Percentiles rank a stretch among this genome's conserved stretches.
phyloP scores from a whole-genome alignment of 1,140 invertebrate genomes.

The Dinoponera quadriceps region DNA sequence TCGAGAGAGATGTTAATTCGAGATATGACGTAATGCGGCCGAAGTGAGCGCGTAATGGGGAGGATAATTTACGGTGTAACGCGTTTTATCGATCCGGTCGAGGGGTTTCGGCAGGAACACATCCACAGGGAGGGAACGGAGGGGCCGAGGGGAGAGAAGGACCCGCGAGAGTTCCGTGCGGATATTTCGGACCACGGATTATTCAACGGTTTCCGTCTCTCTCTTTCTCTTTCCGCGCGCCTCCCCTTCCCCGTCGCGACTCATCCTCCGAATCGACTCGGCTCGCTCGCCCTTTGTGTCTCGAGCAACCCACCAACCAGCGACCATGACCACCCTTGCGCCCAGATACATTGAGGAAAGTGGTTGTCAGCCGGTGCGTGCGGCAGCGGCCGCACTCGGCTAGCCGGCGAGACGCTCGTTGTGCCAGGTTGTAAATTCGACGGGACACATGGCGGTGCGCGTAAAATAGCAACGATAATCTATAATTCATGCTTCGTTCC shows the following conservation, averaged over 20 bases:
- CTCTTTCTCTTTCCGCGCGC: neutral
- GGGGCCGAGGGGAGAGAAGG: neutral
- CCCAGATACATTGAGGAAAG: conserved; percentile 43
- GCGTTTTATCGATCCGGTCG: conserved; percentile 44
- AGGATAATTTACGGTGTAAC: conserved; percentile 18
- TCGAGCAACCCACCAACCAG: conserved; percentile 25
- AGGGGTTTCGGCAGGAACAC: neutral
- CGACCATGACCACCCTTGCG: conserved; percentile 58
- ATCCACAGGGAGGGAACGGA: neutral
- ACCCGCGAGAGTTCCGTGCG: conserved; percentile 7
- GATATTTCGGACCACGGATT: conserved; percentile 46
- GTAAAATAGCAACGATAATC: neutral
- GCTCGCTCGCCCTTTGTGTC: conserved; percentile 53
- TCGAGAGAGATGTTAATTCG: conserved; percentile 6
- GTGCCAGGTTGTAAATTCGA: conserved; percentile 17
- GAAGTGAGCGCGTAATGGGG: neutral
- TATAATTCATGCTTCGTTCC: neutral
- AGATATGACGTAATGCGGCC: neutral
- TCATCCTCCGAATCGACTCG: conserved; percentile 40
- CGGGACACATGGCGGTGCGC: neutral
- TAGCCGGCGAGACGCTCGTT: no score
- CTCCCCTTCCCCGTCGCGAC: conserved; percentile 1
- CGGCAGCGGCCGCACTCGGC: neutral
- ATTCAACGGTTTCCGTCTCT: conserved; percentile 10
- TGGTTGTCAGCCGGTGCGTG: conserved; percentile 29